Base-by-base conservation (phyloP, 1,140 invertebrate species). In the Eciton burchellii region DNA sequence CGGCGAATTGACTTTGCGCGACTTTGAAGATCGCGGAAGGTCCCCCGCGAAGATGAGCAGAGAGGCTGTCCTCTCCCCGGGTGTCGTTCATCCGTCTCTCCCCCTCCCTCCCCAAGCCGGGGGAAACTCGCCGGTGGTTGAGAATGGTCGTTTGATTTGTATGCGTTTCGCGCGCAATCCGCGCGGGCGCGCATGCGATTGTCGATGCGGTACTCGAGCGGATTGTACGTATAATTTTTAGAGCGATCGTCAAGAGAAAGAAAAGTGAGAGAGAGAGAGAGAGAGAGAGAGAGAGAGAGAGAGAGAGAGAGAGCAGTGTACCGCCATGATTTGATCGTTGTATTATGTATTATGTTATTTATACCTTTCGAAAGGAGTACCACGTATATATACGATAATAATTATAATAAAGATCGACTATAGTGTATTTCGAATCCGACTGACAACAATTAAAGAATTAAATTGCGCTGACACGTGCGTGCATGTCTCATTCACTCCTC, bases 401-500 rank as follows among this genome's bases (percentile, higher is more conserved):
- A 91, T 89, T 86, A 85, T 84, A 83, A 88, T 86, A 85, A 90
- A 87, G 60, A 91, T 88, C 83, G 86, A 90, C 88, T 89, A 35
- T 35, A 91, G 88, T 91, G 89, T 91, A 90, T 88, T 91, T 90
- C 70, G 88, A 91, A 90, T 88, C 88, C 86, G 90, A 91, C 90
- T 91, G 90, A 91, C 84, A 90, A 90, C 87, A 89, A 91, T 91
- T 90, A 91, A 91, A 91, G 85, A 88, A 90, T 89, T 91, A 87
- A 91, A 91, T 87, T 91, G 84, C 86, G 89, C 90, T 90, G 85
- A 87, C 63, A 54, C 24, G n/a, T 57, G 12, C 2, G n/a, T n/a
- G n/a, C 26, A 3, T 6, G 47, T 47, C 21, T 62, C 8, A 63
- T 77, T 21, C 70, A 59, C 47, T 24, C 1, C 19, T n/a, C 16